Evolutionary conservation across 2,113 vertebrate species (phyloP), one percentile per base, ranked within the genome.

Genomic region (Sorex araneus): DNA sequence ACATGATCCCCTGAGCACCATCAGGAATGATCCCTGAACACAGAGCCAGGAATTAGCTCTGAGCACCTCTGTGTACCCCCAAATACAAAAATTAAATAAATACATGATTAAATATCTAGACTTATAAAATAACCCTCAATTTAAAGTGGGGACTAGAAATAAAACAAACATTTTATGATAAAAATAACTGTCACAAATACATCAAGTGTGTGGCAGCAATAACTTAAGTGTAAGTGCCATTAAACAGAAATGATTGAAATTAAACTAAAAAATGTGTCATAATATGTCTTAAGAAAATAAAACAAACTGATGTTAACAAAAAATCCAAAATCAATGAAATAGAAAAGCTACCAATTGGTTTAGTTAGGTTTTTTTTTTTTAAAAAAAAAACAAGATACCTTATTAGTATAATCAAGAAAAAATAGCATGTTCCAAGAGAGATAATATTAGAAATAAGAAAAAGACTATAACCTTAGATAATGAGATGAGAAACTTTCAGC

Each of bases 251-350:
- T 2, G 28, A 8, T 71, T 66, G 32, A 21, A 91, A 30, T 75
- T 50, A 54, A 64, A 60, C 36, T 8, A 25, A 43, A 71, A 30
- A 36, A 78, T 13, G 9, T 15, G 32, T 4, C n/a, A 7, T 45
- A 71, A 6, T 8, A 36, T 45, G 60, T 12, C 18, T 21, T 76
- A 60, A 74, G 25, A 50, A 83, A 92, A 27, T 23, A 64, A 43
- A n/a, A 60, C 3, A 47, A 54, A 66, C 40, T 84, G n/a, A 45
- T 82, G n/a, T 78, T 16, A 75, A 47, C 60, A 47, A 75, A 23
- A 71, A 75, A 87, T 60, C 18, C 21, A n/a, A 86, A 92, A 83
- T 70, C 6, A 87, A 86, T 7, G 3, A 66, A 87, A 70, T 74
- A 64, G 13, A 77, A 80, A 15, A 45, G 77, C 3, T 36, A n/a